Base-by-base conservation (phyloP, 2,888 invertebrate genomes). In the Tipula vernalis region DNA sequence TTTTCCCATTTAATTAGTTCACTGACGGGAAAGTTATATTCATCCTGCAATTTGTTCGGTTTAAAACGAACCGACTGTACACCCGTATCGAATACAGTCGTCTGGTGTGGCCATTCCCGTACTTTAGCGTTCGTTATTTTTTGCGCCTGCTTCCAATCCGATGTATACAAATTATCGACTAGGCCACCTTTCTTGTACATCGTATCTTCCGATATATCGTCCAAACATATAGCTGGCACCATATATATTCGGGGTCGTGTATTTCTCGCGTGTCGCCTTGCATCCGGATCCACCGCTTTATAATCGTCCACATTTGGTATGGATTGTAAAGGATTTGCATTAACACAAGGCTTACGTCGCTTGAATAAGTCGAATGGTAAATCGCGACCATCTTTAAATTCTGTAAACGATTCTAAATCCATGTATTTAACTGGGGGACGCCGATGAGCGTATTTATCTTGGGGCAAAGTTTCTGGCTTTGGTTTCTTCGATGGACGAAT, bases 171-270 rank as follows among this genome's bases (percentile, higher is more conserved):
- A 51, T 88, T 88, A 42, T 87, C 87, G 12, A 83, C 87, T 36
- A 89, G 83, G 5, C 88, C 88, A 47, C 39, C 36, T 13, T 87
- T 57, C 15, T 86, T 87, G 0, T 86, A 71, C 36, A 87, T 86
- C 15, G 8, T 41, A 18, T 88, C 87, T 83, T 87, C 87, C 0
- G 88, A 88, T n/a, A 88, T 87, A 85, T 87, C 84, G 42, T 89
- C 88, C 12, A 89, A 84, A 41, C 71, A 87, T 18, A 89, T 88
- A 87, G 89, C 89, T 13, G 89, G 89, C n/a, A 88, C 88, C 87
- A 88, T 87, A 87, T 87, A 88, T 0, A 88, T 86, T 6, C 87
- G 42, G 4, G 88, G 87, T 2, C 89, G 87, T 5, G 85, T 86
- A n/a, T 87, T 87, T 36, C 88, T 87, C 6, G 87, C 87, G 15